A percentile compares a stretch with the other conserved stretches of the same genome.
phyloP scores from a whole-genome alignment of 2,888 invertebrate species.

The Salpingus planirostris region DNA sequence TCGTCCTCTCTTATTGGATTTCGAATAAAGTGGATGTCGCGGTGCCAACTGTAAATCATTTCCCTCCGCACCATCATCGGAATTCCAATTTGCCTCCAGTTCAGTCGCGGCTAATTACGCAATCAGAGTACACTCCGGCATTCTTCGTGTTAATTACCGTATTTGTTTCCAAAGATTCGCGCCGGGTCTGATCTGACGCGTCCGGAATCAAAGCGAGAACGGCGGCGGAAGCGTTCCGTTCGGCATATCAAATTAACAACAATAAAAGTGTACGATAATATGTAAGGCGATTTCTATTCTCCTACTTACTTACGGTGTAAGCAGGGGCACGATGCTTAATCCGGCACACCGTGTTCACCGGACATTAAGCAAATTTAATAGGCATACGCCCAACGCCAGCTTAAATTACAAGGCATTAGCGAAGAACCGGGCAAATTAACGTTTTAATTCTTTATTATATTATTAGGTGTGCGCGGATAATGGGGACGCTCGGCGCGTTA shows the following conservation, averaged over 20 bases:
- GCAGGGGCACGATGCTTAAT: no score
- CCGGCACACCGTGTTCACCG: slow-evolving; percentile 7
- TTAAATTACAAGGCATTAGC: slow-evolving; percentile 15
- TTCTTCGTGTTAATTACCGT: slow-evolving; percentile 37
- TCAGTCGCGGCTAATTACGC: slow-evolving; percentile 34
- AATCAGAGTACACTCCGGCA: slow-evolving; percentile 34
- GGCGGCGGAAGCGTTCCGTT: no score
- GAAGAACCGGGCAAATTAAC: slow-evolving; percentile 10
- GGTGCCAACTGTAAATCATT: slow-evolving; percentile 24
- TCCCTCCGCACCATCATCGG: slow-evolving; percentile 23
- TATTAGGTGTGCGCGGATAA: slow-evolving; percentile 12
- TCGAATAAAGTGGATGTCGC: no score
- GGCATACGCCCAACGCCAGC: slow-evolving; percentile 10
- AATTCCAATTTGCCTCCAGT: slow-evolving; percentile 35
- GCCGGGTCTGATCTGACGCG: no score
- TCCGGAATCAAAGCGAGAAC: no score
- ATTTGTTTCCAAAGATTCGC: slow-evolving; percentile 34
- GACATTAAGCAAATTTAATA: slow-evolving; percentile 13
- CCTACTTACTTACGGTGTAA: no score
- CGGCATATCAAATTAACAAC: no score
- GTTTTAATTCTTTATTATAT: slow-evolving; percentile 11
- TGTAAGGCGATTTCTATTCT: no score
- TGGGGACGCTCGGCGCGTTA: no score
- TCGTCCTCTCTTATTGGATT: no score
- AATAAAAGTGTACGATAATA: no score